Percentiles rank a stretch among this genome's conserved stretches.
Conservation (phyloP, 1,140 invertebrate species). For the Apis mellifera region DNA sequence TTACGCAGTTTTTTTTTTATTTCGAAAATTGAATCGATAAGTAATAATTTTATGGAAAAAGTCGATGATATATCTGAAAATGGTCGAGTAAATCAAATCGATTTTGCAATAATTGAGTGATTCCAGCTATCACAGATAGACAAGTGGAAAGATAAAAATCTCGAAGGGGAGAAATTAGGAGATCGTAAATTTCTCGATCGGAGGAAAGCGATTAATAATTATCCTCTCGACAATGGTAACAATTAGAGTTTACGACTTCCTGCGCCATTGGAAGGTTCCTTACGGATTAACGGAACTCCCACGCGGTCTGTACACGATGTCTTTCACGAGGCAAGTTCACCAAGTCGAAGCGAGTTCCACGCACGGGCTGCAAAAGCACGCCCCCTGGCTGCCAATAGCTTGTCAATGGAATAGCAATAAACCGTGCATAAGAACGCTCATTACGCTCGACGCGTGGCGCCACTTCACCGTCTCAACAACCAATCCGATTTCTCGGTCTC, state of each 20-base stretch:
- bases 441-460: conserved; percentile 36
- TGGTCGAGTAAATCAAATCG: too few relatives aligned
- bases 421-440: conserved; percentile 4
- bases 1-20: too few relatives aligned
- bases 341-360: conserved; percentile 28
- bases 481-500: neutral
- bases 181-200: neutral
- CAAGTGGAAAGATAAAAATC: too few relatives aligned
- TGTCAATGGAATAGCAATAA: conserved; percentile 57
- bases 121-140: too few relatives aligned
- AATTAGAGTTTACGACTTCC: conserved; percentile 58
- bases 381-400: conserved; percentile 40
- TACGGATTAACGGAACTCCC: conserved; percentile 65
- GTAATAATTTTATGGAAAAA: too few relatives aligned
- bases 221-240: conserved; percentile 47
- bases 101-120: too few relatives aligned
- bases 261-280: conserved; percentile 49
- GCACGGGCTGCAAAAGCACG: neutral
- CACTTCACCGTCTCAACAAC: neutral
- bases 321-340: conserved; percentile 47
- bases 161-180: too few relatives aligned
- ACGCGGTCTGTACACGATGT: conserved; percentile 37
- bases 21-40: too few relatives aligned
- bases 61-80: too few relatives aligned
- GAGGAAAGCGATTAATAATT: conserved; percentile 14